phyloP scores from a whole-genome alignment of 2,888 invertebrate genomes.

The Candidula unifasciata region DNA sequence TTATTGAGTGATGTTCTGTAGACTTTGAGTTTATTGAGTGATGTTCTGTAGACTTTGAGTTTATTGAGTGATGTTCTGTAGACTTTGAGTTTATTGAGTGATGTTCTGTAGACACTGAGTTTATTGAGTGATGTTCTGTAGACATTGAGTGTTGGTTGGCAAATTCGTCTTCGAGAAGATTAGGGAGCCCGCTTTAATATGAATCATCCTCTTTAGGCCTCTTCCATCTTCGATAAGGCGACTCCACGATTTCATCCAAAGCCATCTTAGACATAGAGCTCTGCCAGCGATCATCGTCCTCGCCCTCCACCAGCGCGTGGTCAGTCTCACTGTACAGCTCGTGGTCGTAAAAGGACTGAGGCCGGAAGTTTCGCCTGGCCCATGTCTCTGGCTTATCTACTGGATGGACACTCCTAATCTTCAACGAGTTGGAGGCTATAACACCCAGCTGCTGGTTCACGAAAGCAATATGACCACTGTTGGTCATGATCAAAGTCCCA shows the following conservation, averaged over 20 bases:
- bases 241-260: neutral
- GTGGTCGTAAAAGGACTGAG: constrained; percentile 10
- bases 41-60: too few species aligned
- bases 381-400: constrained; percentile 21
- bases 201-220: too few species aligned
- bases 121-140: too few species aligned
- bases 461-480: constrained; percentile 12
- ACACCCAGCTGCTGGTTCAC: neutral
- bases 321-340: constrained; percentile 18
- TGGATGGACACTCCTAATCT: constrained; percentile 8
- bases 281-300: neutral
- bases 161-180: too few species aligned
- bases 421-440: constrained; percentile 5
- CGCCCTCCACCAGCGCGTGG: neutral
- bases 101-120: too few species aligned
- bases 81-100: too few species aligned
- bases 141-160: too few species aligned
- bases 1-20: too few species aligned
- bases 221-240: neutral
- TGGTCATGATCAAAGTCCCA: neutral
- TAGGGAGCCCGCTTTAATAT: too few species aligned
- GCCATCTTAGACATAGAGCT: neutral
- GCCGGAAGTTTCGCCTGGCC: neutral
- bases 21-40: too few species aligned
- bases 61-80: too few species aligned